Conservation (phyloP, 2,888 invertebrate genomes). For the Acleris literana region DNA sequence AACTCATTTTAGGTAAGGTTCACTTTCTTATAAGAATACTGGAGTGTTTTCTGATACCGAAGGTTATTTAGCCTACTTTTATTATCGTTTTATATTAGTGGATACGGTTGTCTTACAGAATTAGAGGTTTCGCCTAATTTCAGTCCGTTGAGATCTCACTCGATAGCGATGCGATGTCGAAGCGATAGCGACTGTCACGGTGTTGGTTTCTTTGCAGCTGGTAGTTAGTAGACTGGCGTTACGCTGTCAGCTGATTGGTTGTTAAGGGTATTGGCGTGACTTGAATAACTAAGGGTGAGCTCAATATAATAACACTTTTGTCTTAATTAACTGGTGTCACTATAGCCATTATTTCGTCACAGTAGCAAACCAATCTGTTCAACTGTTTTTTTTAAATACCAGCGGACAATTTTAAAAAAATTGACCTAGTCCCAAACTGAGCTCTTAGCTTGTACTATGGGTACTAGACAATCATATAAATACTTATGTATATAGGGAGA, state of each 20-base stretch:
- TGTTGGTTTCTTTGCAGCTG: constrained; percentile 45
- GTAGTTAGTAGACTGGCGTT: constrained; percentile 9
- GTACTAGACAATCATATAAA: too few species aligned
- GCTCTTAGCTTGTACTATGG: too few species aligned
- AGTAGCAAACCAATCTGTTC: too few species aligned
- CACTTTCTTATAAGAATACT: constrained; percentile 10
- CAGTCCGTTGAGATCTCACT: constrained; percentile 67
- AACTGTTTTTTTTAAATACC: too few species aligned
- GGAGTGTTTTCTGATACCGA: constrained; percentile 60
- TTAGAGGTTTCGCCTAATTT: constrained; percentile 64
- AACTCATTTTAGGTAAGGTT: background rate
- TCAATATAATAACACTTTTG: too few species aligned
- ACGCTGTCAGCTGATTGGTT: constrained; percentile 22
- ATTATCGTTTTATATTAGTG: constrained; percentile 69
- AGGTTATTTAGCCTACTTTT: constrained; percentile 75
- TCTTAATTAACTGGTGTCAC: too few species aligned
- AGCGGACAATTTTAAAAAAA: too few species aligned
- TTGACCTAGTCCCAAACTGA: too few species aligned
- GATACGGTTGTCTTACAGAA: constrained; percentile 78
- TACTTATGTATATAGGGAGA: too few species aligned
- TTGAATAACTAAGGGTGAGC: constrained; percentile 10
- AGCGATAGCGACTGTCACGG: constrained; percentile 47
- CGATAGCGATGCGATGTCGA: constrained; percentile 49
- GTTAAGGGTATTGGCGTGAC: constrained; percentile 29
- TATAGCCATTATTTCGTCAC: too few species aligned